phyloP scores from a whole-genome alignment of 64 coral and sea anemone species.

The Cladopsammia gracilis region DNA sequence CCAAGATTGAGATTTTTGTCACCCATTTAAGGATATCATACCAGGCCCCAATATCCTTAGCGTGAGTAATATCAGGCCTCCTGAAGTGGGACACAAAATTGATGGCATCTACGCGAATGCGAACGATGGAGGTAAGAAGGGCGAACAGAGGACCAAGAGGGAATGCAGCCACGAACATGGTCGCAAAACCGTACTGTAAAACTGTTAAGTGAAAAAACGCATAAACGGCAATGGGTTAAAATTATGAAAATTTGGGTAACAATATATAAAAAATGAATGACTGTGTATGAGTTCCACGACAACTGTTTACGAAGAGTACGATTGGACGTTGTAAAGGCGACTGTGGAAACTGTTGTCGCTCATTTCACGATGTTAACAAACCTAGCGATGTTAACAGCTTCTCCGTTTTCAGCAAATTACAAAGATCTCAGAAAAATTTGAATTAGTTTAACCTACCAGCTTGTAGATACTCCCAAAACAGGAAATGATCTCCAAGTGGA shows the following conservation, averaged over 20 bases:
- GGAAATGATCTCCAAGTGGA: slow-evolving; percentile 66
- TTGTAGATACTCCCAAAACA: slow-evolving; percentile 91
- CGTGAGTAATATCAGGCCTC: slow-evolving; percentile 59
- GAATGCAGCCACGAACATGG: slow-evolving; percentile 90
- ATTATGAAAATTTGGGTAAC: no score
- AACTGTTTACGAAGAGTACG: no score
- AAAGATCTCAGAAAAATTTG: no score
- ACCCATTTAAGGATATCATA: slow-evolving; percentile 71
- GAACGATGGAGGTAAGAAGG: slow-evolving; percentile 61
- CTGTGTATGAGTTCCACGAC: no score
- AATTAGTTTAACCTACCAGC: slow-evolving; percentile 25
- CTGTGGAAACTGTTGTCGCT: no score
- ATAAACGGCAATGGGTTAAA: no score
- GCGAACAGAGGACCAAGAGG: slow-evolving; percentile 81
- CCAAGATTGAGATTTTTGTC: slow-evolving; percentile 73
- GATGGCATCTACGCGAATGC: slow-evolving; percentile 82
- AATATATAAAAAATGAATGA: no score
- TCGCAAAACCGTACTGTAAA: slow-evolving; percentile 91
- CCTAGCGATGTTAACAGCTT: no score
- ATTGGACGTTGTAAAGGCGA: no score
- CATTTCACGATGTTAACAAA: no score
- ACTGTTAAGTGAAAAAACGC: slow-evolving; percentile 54
- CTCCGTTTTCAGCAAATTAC: no score
- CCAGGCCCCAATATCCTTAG: slow-evolving; percentile 89
- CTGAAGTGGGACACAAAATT: slow-evolving; percentile 86